Base-by-base conservation (phyloP, 1,140 invertebrate species). In the Aphelenchoides fujianensis region DNA sequence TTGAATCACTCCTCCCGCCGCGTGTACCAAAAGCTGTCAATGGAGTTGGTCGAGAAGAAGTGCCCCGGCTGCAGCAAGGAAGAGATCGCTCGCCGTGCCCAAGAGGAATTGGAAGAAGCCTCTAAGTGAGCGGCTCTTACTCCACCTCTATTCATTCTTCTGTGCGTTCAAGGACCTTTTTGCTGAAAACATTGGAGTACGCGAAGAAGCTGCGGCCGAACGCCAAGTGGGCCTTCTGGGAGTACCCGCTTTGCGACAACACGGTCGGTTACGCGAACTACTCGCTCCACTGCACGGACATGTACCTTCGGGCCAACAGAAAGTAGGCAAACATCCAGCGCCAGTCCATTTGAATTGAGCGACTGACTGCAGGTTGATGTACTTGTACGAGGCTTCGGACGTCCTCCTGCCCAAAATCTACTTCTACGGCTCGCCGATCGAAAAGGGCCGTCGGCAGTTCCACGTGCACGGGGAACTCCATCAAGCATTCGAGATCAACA, bases 211-310 rank as follows among this genome's bases (percentile, higher is more conserved):
- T 91, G 62, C 84, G 91, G 12, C 90, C 91, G 0, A 82, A 85
- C 0, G 91, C 89, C 0, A 81, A 79, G 2, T 92, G 91, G 91
- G 90, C 91, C 0, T 92, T 92, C 83, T 93, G 92, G 79, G 76
- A 80, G 36, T 79, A 61, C 37, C 78, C 76, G 41, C 62, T 78
- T 41, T 78, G 76, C 54, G 68, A 78, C 32, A 76, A 78, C 32
- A 54, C 71, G 63, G 68, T 69, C 7, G 72, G 74, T n/a, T 48
- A 48, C 41, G 12, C 23, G 23, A 48, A 48, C 23, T 48, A 48
- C 23, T 48, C 23, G 23, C 12, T 48, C 12, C 41, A 48, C 23
- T 48, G 41, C 41, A 12, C 41, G 23, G 41, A 12, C 12, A 48
- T 12, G 12, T 48, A 48, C 23, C 41, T 12, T 23, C 12, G 23